Percentiles rank a stretch among this genome's conserved stretches.
Evolutionary conservation across 1,140 invertebrate genomes (phyloP).

Genomic region (Macrosteles quadrilineatus): DNA sequence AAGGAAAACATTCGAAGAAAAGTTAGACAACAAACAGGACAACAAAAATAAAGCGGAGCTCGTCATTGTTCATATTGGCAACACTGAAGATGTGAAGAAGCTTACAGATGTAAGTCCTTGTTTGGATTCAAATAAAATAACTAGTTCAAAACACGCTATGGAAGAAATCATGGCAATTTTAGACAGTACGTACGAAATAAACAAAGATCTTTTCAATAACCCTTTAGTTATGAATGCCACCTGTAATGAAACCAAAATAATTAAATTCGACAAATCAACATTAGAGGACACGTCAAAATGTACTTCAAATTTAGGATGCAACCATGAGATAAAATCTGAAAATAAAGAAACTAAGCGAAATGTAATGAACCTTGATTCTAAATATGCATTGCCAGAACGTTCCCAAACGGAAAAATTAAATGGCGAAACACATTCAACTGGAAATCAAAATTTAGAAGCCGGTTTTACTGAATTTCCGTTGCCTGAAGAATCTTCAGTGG

Average conservation of each 20-base stretch:
- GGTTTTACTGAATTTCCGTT: conserved; percentile 37
- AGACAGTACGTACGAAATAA: conserved; percentile 24
- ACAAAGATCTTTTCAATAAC: conserved; percentile 16
- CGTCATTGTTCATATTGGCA: conserved; percentile 2
- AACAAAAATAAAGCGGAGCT: background rate
- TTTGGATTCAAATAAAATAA: too few relatives aligned
- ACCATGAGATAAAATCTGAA: too few relatives aligned
- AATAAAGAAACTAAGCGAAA: too few relatives aligned
- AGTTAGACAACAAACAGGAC: background rate
- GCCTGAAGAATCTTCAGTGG: conserved; percentile 50
- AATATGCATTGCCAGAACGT: too few relatives aligned
- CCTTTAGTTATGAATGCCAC: background rate
- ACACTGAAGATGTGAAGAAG: background rate
- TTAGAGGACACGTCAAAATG: too few relatives aligned
- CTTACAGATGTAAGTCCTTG: background rate
- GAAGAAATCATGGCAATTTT: conserved; percentile 19
- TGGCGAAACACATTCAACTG: background rate
- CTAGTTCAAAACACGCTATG: conserved; percentile 19
- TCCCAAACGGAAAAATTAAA: background rate
- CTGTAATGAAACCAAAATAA: too few relatives aligned
- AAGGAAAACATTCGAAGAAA: background rate
- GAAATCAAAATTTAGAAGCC: background rate
- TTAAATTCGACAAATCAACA: too few relatives aligned
- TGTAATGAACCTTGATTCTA: too few relatives aligned
- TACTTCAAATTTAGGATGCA: too few relatives aligned